Conservation (phyloP, 2,888 invertebrate species). For the Monoplex corrugatus region DNA sequence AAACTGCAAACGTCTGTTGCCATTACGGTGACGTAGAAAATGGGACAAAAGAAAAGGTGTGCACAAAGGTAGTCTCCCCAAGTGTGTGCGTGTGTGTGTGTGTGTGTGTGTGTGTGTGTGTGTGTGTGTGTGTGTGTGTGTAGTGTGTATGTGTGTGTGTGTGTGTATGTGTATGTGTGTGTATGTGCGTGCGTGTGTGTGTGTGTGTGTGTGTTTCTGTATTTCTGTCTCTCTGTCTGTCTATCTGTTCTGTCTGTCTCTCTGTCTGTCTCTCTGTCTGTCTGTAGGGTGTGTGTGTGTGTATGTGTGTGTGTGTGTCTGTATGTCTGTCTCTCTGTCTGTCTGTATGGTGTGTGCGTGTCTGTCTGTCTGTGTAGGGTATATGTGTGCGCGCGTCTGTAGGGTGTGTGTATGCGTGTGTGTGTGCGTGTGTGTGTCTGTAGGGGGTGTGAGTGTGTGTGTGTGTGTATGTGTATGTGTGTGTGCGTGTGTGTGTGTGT, state of each 20-base stretch:
- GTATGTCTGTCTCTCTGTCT: not conserved
- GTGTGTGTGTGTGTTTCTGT: not conserved
- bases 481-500: not conserved
- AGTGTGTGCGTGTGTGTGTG: not conserved
- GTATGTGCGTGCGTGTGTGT: not conserved
- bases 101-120: not conserved
- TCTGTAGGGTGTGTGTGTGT: not conserved
- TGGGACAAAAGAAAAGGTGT: too few relatives aligned
- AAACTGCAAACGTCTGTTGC: not conserved
- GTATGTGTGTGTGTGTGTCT: not conserved
- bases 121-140: slow-evolving; percentile 5
- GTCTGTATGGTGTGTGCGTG: too few relatives aligned
- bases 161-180: slow-evolving; percentile 4
- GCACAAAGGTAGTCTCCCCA: not conserved
- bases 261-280: not conserved
- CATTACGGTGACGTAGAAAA: not conserved
- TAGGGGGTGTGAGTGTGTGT: slow-evolving; percentile 19
- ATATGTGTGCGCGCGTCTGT: not conserved
- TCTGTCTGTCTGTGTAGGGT: too few relatives aligned
- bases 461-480: slow-evolving; percentile 15
- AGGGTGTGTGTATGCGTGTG: not conserved
- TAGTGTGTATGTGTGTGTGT: not conserved
- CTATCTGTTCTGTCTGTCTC: not conserved
- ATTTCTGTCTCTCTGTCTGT: not conserved
- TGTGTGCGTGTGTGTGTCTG: not conserved